phyloP scores from a whole-genome alignment of 35 echinoderm and acorn worm species.

The Patiria miniata region DNA sequence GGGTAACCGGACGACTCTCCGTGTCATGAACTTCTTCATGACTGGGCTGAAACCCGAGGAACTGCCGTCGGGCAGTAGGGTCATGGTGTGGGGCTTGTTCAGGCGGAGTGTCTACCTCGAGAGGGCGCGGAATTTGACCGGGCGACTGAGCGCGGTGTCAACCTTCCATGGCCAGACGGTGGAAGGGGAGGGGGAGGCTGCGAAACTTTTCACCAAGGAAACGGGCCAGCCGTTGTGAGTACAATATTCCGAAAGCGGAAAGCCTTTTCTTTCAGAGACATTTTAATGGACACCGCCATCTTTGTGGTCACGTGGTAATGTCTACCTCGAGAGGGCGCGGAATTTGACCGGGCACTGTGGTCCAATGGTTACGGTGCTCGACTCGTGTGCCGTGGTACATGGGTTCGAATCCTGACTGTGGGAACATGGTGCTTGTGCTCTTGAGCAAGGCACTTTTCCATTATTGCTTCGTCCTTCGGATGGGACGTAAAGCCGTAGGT shows the following conservation, averaged over 20 bases:
- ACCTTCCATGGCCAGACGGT: background rate
- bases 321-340: background rate
- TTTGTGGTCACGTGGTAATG: background rate
- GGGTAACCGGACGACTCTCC: conserved; percentile 51
- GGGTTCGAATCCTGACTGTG: no score
- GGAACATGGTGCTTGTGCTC: no score
- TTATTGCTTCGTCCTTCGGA: no score
- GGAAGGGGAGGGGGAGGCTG: conserved; percentile 22
- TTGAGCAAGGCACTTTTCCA: no score
- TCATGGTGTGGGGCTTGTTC: background rate
- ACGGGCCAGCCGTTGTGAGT: conserved; percentile 3
- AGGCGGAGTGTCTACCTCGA: background rate
- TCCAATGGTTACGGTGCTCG: no score
- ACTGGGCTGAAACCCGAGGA: background rate
- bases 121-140: background rate
- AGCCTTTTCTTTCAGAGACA: no score
- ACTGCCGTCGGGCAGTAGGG: background rate
- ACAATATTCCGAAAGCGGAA: no score
- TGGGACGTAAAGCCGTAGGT: no score
- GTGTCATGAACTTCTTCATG: conserved; percentile 50
- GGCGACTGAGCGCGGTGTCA: background rate
- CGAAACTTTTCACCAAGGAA: conserved; percentile 21
- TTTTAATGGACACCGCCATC: no score
- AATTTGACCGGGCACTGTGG: background rate
- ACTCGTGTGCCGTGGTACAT: no score